Evolutionary conservation across 2,797 vertebrate species (phyloP), one percentile per base, ranked within the genome.

Genomic region (Molossus molossus): DNA sequence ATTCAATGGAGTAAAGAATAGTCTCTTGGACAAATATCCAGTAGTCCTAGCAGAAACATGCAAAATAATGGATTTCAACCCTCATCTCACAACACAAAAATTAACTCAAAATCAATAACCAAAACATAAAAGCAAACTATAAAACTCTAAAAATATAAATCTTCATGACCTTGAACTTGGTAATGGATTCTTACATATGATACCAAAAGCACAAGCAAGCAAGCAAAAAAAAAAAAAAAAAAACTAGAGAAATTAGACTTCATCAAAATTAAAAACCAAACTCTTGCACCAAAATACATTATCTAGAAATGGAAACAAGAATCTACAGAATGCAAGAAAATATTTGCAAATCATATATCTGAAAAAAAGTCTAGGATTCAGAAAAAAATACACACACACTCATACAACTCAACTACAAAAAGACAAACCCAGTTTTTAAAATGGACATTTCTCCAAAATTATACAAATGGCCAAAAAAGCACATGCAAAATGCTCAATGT

Each of bases 181-280:
- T 6, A 45, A 45, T 45, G 40, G 40, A 45, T 45, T 45, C 40
- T 6, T 45, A 45, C 6, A 45, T 45, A 6, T 45, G 40, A 45
- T 45, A 45, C 40, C 40, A 45, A 45, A 45, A 45, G 40, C 40
- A 45, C 40, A 45, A 45, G 40, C 40, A 45, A 45, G 40, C 40
- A 45, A 33, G 3, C 2, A 33, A 45, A 45, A 6, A 45, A 45
- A 45, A 33, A 33, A 33, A 33, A 45, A 45, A 6, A 45, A 45
- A 45, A 45, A 45, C 40, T 45, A 45, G 40, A 45, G 40, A 45
- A 45, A 45, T 6, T 45, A 6, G 40, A 45, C 40, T 45, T 45
- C 40, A 69, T 84, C 81, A 67, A 67, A 67, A 83, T 67, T 53
- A 84, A 67, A 82, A 69, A 55, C n/a, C n/a, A 84, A 84, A 84